phyloP scores from a whole-genome alignment of 2,888 invertebrate species.

The Lysandra bellargus region DNA sequence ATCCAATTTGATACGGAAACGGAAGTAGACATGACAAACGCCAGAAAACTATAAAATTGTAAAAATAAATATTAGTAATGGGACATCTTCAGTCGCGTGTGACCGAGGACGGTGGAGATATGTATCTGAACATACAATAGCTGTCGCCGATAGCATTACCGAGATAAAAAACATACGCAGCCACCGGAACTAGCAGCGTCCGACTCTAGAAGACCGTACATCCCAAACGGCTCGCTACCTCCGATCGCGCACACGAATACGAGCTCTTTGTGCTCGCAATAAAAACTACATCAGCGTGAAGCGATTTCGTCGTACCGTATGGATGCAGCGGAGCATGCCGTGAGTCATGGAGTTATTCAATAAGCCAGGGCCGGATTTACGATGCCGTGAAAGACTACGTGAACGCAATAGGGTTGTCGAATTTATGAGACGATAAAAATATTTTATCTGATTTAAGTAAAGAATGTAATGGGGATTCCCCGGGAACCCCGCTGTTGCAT shows the following conservation, averaged over 20 bases:
- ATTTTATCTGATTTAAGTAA: constrained; percentile 32
- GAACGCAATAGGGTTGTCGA: constrained; percentile 48
- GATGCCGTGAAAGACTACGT: constrained; percentile 52
- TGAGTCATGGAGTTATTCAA: constrained; percentile 77
- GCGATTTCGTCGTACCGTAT: constrained; percentile 48
- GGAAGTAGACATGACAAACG: not conserved
- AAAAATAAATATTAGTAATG: constrained; percentile 31
- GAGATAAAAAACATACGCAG: constrained; percentile 56
- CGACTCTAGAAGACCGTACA: constrained; percentile 39
- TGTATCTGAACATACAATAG: constrained; percentile 47
- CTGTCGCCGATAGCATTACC: constrained; percentile 63
- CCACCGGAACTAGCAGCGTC: constrained; percentile 52
- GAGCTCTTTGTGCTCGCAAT: not conserved
- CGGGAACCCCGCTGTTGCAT: constrained; percentile 18
- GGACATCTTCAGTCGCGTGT: constrained; percentile 41
- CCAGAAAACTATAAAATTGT: constrained; percentile 5
- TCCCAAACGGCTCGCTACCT: constrained; percentile 25
- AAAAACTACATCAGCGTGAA: constrained; percentile 33
- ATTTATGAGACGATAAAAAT: constrained; percentile 36
- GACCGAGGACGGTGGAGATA: constrained; percentile 37
- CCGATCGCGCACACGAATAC: constrained; percentile 17
- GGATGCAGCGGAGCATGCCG: constrained; percentile 65
- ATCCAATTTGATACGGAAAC: not conserved
- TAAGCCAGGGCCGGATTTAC: constrained; percentile 61
- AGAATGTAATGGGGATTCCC: constrained; percentile 25